Conservation (phyloP, 2,888 invertebrate genomes). For the Metallyticus violacea region DNA sequence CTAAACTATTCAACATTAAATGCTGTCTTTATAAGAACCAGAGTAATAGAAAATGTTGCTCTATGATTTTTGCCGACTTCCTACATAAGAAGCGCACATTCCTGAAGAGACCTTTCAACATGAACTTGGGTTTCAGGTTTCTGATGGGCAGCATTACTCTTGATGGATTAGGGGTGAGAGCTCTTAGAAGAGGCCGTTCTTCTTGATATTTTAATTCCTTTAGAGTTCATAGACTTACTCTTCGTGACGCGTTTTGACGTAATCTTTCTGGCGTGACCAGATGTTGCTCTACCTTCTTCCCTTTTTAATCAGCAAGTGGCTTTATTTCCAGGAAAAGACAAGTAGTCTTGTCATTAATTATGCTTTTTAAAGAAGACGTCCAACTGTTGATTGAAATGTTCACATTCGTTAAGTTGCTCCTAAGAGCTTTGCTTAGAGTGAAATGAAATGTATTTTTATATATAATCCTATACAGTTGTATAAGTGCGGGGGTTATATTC, state of each 20-base stretch:
- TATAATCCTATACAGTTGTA: too few species aligned
- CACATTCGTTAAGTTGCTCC: neutral
- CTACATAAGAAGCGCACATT: neutral
- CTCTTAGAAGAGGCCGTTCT: neutral
- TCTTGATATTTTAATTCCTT: neutral
- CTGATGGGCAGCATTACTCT: neutral
- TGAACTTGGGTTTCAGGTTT: neutral
- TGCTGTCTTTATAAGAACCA: too few species aligned
- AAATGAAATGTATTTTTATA: too few species aligned
- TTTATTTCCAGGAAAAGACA: neutral
- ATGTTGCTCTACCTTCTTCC: neutral
- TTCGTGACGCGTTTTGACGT: neutral
- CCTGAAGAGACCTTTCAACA: neutral
- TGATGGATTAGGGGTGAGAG: neutral
- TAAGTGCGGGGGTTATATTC: too few species aligned
- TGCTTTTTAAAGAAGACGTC: neutral
- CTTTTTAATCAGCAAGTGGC: neutral
- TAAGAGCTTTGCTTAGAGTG: neutral
- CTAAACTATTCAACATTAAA: too few species aligned
- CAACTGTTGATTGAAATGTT: neutral
- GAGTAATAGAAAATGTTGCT: neutral
- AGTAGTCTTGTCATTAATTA: neutral
- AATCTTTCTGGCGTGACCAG: neutral
- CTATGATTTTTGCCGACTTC: neutral
- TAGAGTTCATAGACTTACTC: neutral